Conservation (phyloP, 2,888 invertebrate genomes). For the Uloborus plumipes region DNA sequence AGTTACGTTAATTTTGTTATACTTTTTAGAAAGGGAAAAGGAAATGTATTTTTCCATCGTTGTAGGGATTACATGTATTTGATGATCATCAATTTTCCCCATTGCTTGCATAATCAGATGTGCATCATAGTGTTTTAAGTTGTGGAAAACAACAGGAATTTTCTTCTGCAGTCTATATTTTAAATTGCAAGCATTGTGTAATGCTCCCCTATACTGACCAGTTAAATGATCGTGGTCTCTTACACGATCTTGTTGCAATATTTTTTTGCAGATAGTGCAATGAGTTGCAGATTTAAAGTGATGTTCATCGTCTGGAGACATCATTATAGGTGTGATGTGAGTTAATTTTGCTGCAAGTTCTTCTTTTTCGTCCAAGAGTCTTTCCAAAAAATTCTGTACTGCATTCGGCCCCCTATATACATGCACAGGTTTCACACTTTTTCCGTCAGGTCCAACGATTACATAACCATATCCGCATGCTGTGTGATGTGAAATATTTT, state of each 20-base stretch:
- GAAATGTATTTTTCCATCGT: background rate
- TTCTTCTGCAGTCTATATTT: background rate
- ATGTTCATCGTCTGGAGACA: background rate
- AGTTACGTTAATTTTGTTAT: background rate
- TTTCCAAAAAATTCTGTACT: background rate
- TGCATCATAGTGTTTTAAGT: conserved; percentile 1
- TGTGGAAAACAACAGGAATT: background rate
- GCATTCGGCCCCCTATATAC: background rate
- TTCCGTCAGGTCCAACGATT: background rate
- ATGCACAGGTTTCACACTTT: background rate
- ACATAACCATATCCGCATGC: background rate
- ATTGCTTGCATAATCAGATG: background rate
- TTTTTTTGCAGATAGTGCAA: conserved; percentile 9
- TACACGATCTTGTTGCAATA: background rate
- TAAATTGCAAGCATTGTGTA: conserved; percentile 20
- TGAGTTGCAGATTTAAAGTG: background rate
- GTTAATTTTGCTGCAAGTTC: background rate
- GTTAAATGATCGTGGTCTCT: conserved; percentile 17
- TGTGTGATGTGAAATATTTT: background rate
- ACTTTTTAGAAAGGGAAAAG: background rate
- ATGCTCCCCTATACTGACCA: conserved; percentile 17
- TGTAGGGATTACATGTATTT: background rate
- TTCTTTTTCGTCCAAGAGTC: background rate
- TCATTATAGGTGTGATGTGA: background rate
- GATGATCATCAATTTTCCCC: background rate